Conservation (phyloP, 2,113 vertebrate genomes). For the Zosterops borbonicus region DNA sequence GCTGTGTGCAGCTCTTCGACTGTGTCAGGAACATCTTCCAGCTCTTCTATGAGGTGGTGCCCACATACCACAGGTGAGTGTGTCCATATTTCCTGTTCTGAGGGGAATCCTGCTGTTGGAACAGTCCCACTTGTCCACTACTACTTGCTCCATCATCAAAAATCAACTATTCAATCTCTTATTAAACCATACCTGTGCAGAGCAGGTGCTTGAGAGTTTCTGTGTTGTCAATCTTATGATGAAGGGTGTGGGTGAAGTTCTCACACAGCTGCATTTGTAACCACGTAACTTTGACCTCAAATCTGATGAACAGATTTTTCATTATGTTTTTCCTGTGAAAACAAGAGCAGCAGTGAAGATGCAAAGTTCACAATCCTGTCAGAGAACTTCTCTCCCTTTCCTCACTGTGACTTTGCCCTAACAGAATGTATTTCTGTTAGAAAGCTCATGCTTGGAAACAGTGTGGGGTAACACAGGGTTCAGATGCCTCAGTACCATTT, state of each 20-base stretch:
- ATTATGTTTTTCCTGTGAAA: neutral
- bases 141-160: neutral
- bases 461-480: neutral
- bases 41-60: conserved; percentile 95
- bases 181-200: neutral
- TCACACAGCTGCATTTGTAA: neutral
- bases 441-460: neutral
- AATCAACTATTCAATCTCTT: rapidly evolving
- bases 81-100: neutral
- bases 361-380: neutral
- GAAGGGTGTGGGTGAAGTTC: neutral
- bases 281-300: rapidly evolving
- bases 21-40: conserved; percentile 94
- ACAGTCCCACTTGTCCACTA: neutral
- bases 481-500: rapidly evolving
- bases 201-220: neutral
- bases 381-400: neutral
- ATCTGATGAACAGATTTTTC: neutral
- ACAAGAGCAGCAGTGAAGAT: neutral
- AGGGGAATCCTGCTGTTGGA: rapidly evolving
- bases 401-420: neutral
- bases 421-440: neutral
- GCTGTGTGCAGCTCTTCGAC: conserved; percentile 91
- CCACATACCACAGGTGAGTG: conserved; percentile 94
- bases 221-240: rapidly evolving